Evolutionary conservation across 2,888 invertebrate species (phyloP), one percentile per base, ranked within the genome.

Genomic region (Lithophane leautieri): DNA sequence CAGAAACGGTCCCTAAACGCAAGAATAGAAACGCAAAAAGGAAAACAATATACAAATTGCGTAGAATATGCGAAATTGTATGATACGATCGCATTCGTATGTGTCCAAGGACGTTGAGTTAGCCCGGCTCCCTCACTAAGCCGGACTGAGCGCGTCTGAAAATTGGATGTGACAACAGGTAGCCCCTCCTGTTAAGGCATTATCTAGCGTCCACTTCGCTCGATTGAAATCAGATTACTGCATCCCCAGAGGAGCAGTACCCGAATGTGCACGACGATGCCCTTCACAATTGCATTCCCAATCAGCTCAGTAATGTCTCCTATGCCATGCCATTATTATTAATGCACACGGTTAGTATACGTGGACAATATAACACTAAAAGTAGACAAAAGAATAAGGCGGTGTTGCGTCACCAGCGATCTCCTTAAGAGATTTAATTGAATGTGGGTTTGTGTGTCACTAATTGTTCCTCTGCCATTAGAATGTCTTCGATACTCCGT

Each of bases 131-230:
- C 56, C 73, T 54, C 62, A 22, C 61, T 65, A 76, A 73, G 72
- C 65, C 56, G 63, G 40, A 25, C 67, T 78, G 58, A 81, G 72
- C 70, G 34, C 60, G 44, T 50, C 65, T 78, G 60, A 72, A 66
- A 63, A 85, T 79, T 79, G 62, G 75, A 70, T 44, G 42, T 72
- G 78, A 85, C 69, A 78, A 79, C 61, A 82, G 75, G 78, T 67
- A 72, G 40, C 61, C 63, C 60, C n/a, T 47, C 52, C 25, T 54
- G 61, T 58, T 72, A 60, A 28, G 25, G 61, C 42, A 63, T 60
- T 56, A 72, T 58, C 56, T 68, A 61, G 58, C 47, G 34, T 73
- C 34, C 67, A 74, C 44, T 69, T 54, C 58, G 40, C 58, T 75
- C 61, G 42, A 80, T 75, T 71, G 54, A 63, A 78, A 81, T 77